phyloP scores from a whole-genome alignment of 2,113 vertebrate genomes.

The Gracilinanus agilis region DNA sequence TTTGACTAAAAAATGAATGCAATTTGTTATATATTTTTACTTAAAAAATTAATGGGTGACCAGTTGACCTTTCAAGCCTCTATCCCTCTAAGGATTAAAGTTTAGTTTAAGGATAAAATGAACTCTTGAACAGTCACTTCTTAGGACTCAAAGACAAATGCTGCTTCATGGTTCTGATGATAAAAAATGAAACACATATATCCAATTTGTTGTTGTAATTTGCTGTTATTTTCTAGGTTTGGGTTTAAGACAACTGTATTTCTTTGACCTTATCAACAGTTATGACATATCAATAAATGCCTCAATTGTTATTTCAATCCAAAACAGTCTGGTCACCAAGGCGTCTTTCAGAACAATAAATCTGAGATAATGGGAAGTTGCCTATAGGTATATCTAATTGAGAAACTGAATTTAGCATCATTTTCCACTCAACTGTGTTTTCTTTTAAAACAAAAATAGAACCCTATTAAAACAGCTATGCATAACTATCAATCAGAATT shows the following conservation, averaged over 20 bases:
- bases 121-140: not conserved
- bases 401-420: not conserved
- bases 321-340: too few relatives aligned
- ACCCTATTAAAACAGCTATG: slow-evolving; percentile 27
- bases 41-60: not conserved
- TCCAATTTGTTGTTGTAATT: not conserved
- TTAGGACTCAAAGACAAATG: not conserved
- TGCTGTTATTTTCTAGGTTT: not conserved
- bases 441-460: slow-evolving; percentile 4
- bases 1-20: not conserved
- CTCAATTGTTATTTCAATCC: not conserved
- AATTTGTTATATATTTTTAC: not conserved
- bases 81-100: not conserved
- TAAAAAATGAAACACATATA: not conserved
- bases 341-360: not conserved
- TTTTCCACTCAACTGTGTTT: slow-evolving; percentile 14
- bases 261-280: not conserved
- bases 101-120: not conserved
- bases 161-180: not conserved
- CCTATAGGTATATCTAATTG: not conserved
- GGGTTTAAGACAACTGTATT: not conserved
- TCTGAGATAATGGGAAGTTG: not conserved
- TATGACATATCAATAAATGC: not conserved
- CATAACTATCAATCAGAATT: not conserved
- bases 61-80: not conserved